These are phyloP conservation scores for Luehdorfia chinensis DNA, from an alignment of 1,140 invertebrate species.

Conservation along the genomic window DNA sequence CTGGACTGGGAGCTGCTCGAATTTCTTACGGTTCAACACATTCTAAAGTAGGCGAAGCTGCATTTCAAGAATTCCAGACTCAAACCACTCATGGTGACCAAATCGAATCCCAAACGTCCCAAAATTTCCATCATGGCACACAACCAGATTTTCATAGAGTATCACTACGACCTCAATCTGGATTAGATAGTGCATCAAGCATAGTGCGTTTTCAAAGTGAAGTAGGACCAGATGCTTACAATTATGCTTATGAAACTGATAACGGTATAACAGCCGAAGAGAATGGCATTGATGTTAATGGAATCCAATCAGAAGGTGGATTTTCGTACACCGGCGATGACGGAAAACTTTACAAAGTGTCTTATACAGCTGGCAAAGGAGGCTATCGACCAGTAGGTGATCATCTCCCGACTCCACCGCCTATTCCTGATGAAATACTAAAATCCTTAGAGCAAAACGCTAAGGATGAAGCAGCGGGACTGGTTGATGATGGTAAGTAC, in stretches of 20 bases:
- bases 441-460: conserved; percentile 76
- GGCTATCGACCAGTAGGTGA: conserved; percentile 79
- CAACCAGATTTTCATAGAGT: not conserved
- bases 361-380: conserved; percentile 81
- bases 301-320: conserved; percentile 41
- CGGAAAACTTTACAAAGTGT: conserved; percentile 59
- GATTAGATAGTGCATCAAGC: conserved; percentile 37
- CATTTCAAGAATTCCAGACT: conserved; percentile 32
- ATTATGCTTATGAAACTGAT: conserved; percentile 79
- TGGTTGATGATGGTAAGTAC: conserved; percentile 57
- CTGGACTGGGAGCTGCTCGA: conserved; percentile 52
- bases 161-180: conserved; percentile 16
- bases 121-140: conserved; percentile 5
- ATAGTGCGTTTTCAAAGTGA: conserved; percentile 43
- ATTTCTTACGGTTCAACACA: conserved; percentile 50
- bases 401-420: conserved; percentile 82
- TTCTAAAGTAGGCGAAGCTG: conserved; percentile 68
- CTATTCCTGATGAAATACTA: conserved; percentile 83
- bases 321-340: conserved; percentile 49
- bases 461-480: conserved; percentile 50
- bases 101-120: not conserved
- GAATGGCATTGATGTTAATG: conserved; percentile 40
- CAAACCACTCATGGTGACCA: conserved; percentile 3
- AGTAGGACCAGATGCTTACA: conserved; percentile 48
- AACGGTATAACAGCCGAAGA: conserved; percentile 81